Percentiles rank a stretch among this genome's conserved stretches.
phyloP scores from a whole-genome alignment of 2,113 vertebrate genomes.

The Copsychus sechellarum region DNA sequence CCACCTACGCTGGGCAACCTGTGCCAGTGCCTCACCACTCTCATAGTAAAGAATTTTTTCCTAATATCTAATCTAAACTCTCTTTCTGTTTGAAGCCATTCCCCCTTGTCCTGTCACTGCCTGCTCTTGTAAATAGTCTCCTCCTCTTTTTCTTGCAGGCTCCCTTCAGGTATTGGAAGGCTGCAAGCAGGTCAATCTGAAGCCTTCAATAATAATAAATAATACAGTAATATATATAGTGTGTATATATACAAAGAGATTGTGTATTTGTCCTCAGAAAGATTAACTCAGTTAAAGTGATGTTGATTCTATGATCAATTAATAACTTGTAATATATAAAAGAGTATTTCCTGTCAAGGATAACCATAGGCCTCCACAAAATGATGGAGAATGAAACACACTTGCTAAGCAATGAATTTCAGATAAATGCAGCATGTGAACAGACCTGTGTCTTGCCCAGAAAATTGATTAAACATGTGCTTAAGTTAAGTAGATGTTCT shows the following conservation, averaged over 20 bases:
- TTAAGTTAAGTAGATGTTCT: background rate
- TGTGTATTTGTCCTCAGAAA: background rate
- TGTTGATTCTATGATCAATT: background rate
- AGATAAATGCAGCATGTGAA: background rate
- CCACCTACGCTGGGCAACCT: background rate
- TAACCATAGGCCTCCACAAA: background rate
- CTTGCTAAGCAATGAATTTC: background rate
- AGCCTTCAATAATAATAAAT: background rate
- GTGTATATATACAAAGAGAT: rapidly evolving
- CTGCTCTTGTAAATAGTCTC: background rate
- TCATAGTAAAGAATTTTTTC: background rate
- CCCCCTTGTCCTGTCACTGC: background rate
- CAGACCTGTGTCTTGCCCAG: background rate
- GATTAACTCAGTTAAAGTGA: background rate
- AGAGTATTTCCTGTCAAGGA: background rate
- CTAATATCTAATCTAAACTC: rapidly evolving
- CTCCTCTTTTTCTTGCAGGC: background rate
- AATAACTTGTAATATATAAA: background rate
- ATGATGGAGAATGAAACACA: background rate
- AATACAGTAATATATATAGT: background rate
- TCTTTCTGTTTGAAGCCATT: background rate
- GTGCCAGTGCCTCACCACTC: background rate
- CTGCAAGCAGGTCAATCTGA: background rate
- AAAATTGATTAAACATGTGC: background rate
- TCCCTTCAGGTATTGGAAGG: background rate